phyloP scores from a whole-genome alignment of 2,797 vertebrate species.

The Chloroceryle inda region DNA sequence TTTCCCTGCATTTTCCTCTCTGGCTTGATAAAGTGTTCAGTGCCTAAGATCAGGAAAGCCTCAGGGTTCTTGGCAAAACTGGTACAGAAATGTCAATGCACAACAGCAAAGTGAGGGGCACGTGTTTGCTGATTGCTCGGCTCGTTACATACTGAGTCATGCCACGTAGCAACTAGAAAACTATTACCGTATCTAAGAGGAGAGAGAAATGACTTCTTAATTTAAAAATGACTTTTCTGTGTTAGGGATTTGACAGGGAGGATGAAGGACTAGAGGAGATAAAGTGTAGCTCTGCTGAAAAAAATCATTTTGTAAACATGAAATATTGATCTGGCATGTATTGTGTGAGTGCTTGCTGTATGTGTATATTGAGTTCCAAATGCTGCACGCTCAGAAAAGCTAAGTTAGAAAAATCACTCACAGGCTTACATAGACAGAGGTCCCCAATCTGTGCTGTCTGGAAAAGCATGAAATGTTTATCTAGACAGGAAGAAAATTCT shows the following conservation, averaged over 20 bases:
- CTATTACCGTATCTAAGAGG: conserved; percentile 18
- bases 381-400: conserved; percentile 38
- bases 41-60: neutral
- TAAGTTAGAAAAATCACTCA: conserved; percentile 50
- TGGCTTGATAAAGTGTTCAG: conserved; percentile 15
- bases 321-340: conserved; percentile 63
- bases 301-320: conserved; percentile 61
- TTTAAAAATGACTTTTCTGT: conserved; percentile 57
- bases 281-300: conserved; percentile 10
- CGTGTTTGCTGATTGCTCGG: neutral
- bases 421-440: neutral
- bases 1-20: neutral
- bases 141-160: neutral
- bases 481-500: neutral
- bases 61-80: neutral
- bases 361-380: conserved; percentile 29
- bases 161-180: conserved; percentile 9
- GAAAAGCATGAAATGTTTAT: conserved; percentile 28
- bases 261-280: conserved; percentile 44
- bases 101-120: neutral
- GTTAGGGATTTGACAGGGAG: conserved; percentile 46
- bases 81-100: neutral
- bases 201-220: conserved; percentile 64
- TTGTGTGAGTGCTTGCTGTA: neutral
- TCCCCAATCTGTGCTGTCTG: neutral